Evolutionary conservation across 2,113 vertebrate genomes (phyloP).

Genomic region (Bothrops jararaca): DNA sequence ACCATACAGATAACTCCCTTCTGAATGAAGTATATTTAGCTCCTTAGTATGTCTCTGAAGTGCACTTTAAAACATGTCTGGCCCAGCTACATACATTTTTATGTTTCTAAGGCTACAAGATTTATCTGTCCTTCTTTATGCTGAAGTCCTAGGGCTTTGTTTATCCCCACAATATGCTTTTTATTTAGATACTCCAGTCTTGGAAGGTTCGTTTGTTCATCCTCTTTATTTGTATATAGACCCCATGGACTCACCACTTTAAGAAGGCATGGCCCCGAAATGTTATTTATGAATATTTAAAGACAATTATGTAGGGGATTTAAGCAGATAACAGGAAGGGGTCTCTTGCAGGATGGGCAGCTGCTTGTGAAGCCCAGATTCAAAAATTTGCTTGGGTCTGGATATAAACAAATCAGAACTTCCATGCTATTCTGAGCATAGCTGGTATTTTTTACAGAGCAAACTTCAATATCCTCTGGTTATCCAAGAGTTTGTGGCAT

Average conservation of each 20-base stretch:
- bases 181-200: not conserved
- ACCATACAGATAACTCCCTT: not conserved
- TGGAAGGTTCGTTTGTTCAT: not conserved
- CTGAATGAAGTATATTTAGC: not conserved
- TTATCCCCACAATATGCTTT: not conserved
- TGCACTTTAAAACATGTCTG: not conserved
- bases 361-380: not conserved
- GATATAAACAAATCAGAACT: not conserved
- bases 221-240: not conserved
- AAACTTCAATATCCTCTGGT: not conserved
- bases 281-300: not conserved
- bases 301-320: not conserved
- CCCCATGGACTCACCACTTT: not conserved
- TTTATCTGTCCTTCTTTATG: not conserved
- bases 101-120: not conserved
- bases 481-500: not conserved
- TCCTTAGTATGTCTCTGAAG: not conserved
- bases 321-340: not conserved
- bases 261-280: not conserved
- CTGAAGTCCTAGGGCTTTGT: not conserved
- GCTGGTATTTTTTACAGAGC: not conserved
- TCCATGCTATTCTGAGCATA: not conserved
- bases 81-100: not conserved
- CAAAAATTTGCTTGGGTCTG: not conserved
- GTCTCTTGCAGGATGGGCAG: not conserved